These are phyloP conservation scores for Drosophila pandora DNA, from an alignment of 1,140 invertebrate species.

Conservation along the genomic window DNA sequence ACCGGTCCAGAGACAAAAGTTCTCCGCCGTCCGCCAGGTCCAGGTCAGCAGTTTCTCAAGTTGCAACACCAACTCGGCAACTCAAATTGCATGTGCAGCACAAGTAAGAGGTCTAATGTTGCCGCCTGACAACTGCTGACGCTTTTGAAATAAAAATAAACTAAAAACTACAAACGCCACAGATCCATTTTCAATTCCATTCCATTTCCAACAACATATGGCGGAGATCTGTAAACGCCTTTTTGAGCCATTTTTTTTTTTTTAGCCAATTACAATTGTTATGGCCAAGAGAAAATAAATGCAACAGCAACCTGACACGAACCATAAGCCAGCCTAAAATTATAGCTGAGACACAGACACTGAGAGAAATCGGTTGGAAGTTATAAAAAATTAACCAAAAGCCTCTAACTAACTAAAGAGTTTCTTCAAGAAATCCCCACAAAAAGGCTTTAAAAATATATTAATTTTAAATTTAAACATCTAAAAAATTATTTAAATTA, in stretches of 20 bases:
- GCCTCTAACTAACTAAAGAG: too few species aligned
- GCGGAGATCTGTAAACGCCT: slow-evolving; percentile 30
- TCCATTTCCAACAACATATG: slow-evolving; percentile 47
- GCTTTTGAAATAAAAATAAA: slow-evolving; percentile 24
- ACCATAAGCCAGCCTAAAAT: slow-evolving; percentile 17
- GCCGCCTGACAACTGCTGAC: slow-evolving; percentile 46
- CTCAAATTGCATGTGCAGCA: slow-evolving; percentile 31
- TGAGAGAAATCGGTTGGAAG: not conserved
- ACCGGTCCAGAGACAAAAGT: slow-evolving; percentile 61
- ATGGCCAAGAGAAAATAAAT: slow-evolving; percentile 3
- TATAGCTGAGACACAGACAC: not conserved
- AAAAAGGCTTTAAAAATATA: too few species aligned
- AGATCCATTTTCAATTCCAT: not conserved
- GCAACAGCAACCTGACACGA: slow-evolving; percentile 28
- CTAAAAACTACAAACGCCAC: not conserved
- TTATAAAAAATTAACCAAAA: too few species aligned
- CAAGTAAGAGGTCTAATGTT: slow-evolving; percentile 28
- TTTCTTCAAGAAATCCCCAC: too few species aligned
- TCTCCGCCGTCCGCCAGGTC: slow-evolving; percentile 17
- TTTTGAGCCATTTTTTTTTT: slow-evolving; percentile 30
- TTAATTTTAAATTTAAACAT: too few species aligned
- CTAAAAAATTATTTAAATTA: not conserved
- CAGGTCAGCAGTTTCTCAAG: slow-evolving; percentile 7
- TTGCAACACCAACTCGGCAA: not conserved
- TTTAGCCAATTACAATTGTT: slow-evolving; percentile 48